Base-by-base conservation (phyloP, 2,113 vertebrate genomes). In the Peromyscus leucopus region DNA sequence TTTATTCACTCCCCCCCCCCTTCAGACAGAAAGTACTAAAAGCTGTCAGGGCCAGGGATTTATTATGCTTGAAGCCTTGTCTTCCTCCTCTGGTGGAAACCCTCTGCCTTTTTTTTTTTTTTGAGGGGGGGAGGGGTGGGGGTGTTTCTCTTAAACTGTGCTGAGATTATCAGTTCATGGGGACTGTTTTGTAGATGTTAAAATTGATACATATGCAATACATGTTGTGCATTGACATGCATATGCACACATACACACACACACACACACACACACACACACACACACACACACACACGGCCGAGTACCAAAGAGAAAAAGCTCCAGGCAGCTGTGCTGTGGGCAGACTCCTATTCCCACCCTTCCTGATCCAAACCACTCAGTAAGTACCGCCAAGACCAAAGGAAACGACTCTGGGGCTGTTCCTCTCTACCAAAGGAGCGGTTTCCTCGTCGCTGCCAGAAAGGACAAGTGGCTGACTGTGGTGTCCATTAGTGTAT, bases 1-100 rank as follows among this genome's bases (percentile, higher is more conserved):
- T 95, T 98, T 97, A 94, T 89, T 98, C 95, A 88, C 90, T 86
- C 91, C 95, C 63, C 67, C 91, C 65, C 55, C 61, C 39, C 9
- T 57, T 19, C 71, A 96, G 96, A 97, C 90, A 90, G 71, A 91
- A 94, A 96, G 90, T 63, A 97, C 83, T 91, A 89, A 96, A 92
- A 91, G 42, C 82, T 93, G 48, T 71, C 90, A 69, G 57, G 28
- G 59, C 61, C 1, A 63, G n/a, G 93, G 97, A 96, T 92, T 59
- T 78, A 89, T 97, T 63, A 61, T 33, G 72, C 7, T 26, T 76
- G 93, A 74, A 84, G 15, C n/a, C 26, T 90, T 92, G 55, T 46
- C 95, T 97, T 92, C 72, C 92, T 76, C 61, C 31, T 82, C 76
- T n/a, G 76, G 89, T 59, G 59, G 55, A 97, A 97, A 67, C n/a